Evolutionary conservation across 2,113 vertebrate species (phyloP).

Genomic region (Ptychochromis oligacanthus): DNA sequence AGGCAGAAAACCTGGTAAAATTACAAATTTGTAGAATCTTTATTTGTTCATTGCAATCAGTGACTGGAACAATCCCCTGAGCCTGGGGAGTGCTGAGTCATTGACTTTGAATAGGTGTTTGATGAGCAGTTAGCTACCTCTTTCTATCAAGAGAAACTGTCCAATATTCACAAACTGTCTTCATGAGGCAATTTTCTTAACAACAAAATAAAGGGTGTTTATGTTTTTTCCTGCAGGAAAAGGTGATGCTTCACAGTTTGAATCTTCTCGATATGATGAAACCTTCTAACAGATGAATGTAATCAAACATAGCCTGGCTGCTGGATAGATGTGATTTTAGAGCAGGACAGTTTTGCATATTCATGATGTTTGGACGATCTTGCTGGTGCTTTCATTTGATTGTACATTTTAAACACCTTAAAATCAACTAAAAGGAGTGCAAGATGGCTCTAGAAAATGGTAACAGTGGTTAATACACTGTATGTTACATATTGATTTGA

Average conservation of each 20-base stretch:
- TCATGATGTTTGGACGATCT: neutral
- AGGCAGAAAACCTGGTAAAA: conserved; percentile 38
- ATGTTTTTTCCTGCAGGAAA: conserved; percentile 11
- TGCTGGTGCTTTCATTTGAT: conserved; percentile 28
- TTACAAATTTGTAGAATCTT: conserved; percentile 1
- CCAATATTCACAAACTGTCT: neutral
- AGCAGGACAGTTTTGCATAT: neutral
- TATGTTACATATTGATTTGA: conserved; percentile 6
- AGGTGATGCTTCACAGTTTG: conserved; percentile 21
- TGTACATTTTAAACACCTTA: conserved; percentile 16
- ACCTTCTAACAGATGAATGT: conserved; percentile 22
- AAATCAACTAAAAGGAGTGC: conserved; percentile 27
- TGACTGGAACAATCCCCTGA: conserved; percentile 15
- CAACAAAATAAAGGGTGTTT: conserved; percentile 2
- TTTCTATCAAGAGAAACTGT: conserved; percentile 17
- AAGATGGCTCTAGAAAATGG: conserved; percentile 1
- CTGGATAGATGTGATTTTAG: conserved; percentile 16
- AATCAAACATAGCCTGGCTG: conserved; percentile 37
- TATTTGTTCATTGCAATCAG: conserved; percentile 27
- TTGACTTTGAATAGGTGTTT: conserved; percentile 46
- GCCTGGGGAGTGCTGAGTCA: conserved; percentile 26
- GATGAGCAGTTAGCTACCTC: conserved; percentile 34
- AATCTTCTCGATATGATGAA: conserved; percentile 36
- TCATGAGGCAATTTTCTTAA: conserved; percentile 9
- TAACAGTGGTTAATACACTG: neutral